These are phyloP conservation scores for Apostichopus japonicus DNA, from an alignment of 35 echinoderm and acorn worm genomes.

Conservation along the genomic window DNA sequence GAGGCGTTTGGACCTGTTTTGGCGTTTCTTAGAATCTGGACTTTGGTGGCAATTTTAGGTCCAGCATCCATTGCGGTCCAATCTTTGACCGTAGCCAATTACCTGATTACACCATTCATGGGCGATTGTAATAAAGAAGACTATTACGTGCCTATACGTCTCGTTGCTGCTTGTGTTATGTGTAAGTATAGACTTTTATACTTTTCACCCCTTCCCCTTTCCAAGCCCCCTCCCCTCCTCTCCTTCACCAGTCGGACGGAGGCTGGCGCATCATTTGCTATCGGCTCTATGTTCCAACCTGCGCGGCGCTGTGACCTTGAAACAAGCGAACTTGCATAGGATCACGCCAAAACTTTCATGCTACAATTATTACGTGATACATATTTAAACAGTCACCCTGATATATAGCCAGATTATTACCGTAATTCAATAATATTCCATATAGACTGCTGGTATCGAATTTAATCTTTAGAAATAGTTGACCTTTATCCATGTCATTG, in stretches of 20 bases:
- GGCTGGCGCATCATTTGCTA: no score
- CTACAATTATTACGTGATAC: no score
- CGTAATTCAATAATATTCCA: no score
- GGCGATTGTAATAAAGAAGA: slow-evolving; percentile 14
- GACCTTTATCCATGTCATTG: no score
- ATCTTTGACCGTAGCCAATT: slow-evolving; percentile 54
- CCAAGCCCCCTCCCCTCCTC: background rate
- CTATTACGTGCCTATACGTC: slow-evolving; percentile 20
- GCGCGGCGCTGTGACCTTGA: no score
- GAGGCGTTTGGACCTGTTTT: slow-evolving; percentile 54
- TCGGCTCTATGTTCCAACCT: no score
- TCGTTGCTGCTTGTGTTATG: slow-evolving; percentile 42
- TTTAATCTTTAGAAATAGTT: no score
- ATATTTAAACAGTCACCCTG: no score
- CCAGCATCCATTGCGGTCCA: slow-evolving; percentile 45
- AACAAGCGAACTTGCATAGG: no score
- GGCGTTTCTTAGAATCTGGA: slow-evolving; percentile 76
- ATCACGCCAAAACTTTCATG: no score
- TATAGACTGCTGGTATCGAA: no score
- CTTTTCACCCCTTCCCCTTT: background rate
- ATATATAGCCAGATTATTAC: no score
- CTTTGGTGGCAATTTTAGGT: slow-evolving; percentile 54
- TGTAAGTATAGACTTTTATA: background rate
- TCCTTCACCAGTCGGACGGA: background rate
- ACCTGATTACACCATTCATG: slow-evolving; percentile 61